A percentile compares a stretch with the other conserved stretches of the same genome.
These are phyloP conservation scores for Eupeodes corollae DNA, from an alignment of 1,140 invertebrate species.

Conservation along the genomic window DNA sequence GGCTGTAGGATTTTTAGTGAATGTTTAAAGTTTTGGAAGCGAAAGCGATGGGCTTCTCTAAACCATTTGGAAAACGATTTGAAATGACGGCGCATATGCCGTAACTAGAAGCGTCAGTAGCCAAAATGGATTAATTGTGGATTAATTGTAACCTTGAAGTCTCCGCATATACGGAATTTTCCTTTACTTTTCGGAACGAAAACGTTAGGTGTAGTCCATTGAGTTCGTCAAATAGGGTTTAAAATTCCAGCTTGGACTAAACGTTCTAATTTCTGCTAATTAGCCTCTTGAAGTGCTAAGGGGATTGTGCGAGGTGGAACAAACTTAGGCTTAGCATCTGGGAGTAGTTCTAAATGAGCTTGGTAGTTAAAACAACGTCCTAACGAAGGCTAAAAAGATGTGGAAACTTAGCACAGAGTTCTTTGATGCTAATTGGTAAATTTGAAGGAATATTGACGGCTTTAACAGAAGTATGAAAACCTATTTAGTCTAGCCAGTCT, in stretches of 20 bases:
- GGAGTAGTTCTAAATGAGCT: too few species aligned
- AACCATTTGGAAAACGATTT: slow-evolving; percentile 35
- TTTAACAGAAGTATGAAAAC: too few species aligned
- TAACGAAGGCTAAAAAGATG: too few species aligned
- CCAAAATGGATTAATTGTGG: slow-evolving; percentile 24
- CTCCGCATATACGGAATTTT: slow-evolving; percentile 34
- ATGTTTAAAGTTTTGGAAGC: slow-evolving; percentile 7
- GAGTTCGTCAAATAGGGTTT: slow-evolving; percentile 9
- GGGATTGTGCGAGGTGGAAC: slow-evolving; percentile 15
- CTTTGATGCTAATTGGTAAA: too few species aligned
- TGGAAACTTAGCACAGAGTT: too few species aligned
- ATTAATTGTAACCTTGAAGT: slow-evolving; percentile 35
- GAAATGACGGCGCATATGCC: too few species aligned
- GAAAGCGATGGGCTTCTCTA: slow-evolving; percentile 16
- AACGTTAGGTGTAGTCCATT: too few species aligned
- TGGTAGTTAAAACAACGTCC: too few species aligned
- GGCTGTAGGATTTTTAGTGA: slow-evolving; percentile 16
- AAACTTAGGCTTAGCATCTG: too few species aligned
- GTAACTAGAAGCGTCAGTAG: slow-evolving; percentile 44
- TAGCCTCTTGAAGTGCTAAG: slow-evolving; percentile 28
- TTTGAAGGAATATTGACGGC: too few species aligned
- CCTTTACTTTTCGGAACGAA: slow-evolving; percentile 37
- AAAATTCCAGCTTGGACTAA: slow-evolving; percentile 16
- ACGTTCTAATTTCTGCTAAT: slow-evolving; percentile 33
- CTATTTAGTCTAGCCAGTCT: too few species aligned